These are phyloP conservation scores for Pangasianodon hypophthalmus DNA, from an alignment of 2,113 vertebrate species.

Conservation along the genomic window DNA sequence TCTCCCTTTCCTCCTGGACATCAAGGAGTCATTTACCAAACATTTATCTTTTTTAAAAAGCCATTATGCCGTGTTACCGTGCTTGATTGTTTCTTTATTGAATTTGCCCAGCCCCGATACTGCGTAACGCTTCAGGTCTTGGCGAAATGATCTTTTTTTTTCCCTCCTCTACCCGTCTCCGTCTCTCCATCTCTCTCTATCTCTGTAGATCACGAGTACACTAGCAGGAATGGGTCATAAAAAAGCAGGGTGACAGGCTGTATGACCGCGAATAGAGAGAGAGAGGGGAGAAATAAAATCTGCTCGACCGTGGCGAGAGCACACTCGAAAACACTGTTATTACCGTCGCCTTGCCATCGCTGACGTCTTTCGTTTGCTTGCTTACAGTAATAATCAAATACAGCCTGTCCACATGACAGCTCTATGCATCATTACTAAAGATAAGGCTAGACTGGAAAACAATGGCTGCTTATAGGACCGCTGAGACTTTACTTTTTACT, in stretches of 20 bases:
- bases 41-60: conserved; percentile 65
- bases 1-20: conserved; percentile 57
- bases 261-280: conserved; percentile 5
- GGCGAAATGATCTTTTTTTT: conserved; percentile 54
- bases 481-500: neutral
- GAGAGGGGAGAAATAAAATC: conserved; percentile 29
- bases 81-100: conserved; percentile 64
- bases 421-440: conserved; percentile 7
- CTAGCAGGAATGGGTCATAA: conserved; percentile 44
- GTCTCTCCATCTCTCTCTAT: conserved; percentile 42
- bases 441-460: neutral
- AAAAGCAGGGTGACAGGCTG: conserved; percentile 28
- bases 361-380: conserved; percentile 11
- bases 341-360: conserved; percentile 2
- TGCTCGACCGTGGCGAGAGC: conserved; percentile 20
- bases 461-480: neutral
- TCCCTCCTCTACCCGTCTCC: neutral
- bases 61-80: conserved; percentile 61
- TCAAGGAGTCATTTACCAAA: conserved; percentile 60
- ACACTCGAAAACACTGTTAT: conserved; percentile 4
- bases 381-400: conserved; percentile 33
- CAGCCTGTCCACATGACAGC: neutral
- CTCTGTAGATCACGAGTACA: conserved; percentile 49
- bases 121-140: conserved; percentile 55
- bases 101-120: conserved; percentile 57